Evolutionary conservation across 2,888 invertebrate genomes (phyloP), one percentile per base, ranked within the genome.

Genomic region (Ophion ellenae): DNA sequence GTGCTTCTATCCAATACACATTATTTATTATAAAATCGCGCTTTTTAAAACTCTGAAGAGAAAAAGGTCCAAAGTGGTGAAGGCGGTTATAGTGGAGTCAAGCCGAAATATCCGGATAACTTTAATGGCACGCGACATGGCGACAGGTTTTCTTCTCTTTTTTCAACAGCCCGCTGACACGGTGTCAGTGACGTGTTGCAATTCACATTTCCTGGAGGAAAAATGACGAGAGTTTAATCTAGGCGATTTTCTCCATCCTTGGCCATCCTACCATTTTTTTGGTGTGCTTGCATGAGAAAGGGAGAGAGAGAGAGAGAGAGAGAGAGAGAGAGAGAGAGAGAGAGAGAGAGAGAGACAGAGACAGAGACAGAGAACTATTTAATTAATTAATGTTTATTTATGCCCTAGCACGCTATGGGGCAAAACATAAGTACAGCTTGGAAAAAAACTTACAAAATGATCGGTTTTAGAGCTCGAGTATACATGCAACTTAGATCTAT

Each of bases 201-300:
- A 17, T 14, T 53, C 17, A 53, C 17, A 53, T 53, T 5, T 17
- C 53, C 17, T 14, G 53, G 17, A 53, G 53, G 17, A 53, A 17
- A 53, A 53, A 53, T 53, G 17, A 3, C 11, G 17, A 17, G 17
- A 14, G 2, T 53, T 14, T 14, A 5, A 3, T 74, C 57, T 0
- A 4, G 32, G 32, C 32, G 32, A 32, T 32, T 32, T 32, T 32
- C 32, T 32, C 32, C 14, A 71, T 76, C 36, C 70, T n/a, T 82
- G 75, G 24, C 24, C 67, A 53, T 14, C 59, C 3, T 53, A 4
- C 53, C 11, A 24, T 78, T 79, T 74, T 74, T 45, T 73, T 57
- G 73, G 20, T 64, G 67, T 69, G 53, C 63, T 32, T 74, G 79
- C 53, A 36, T 57, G 69, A 40, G 75, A 75, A 83, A 53, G 17